Conservation (phyloP, 2,888 invertebrate genomes). For the Mesochorus sp. region DNA sequence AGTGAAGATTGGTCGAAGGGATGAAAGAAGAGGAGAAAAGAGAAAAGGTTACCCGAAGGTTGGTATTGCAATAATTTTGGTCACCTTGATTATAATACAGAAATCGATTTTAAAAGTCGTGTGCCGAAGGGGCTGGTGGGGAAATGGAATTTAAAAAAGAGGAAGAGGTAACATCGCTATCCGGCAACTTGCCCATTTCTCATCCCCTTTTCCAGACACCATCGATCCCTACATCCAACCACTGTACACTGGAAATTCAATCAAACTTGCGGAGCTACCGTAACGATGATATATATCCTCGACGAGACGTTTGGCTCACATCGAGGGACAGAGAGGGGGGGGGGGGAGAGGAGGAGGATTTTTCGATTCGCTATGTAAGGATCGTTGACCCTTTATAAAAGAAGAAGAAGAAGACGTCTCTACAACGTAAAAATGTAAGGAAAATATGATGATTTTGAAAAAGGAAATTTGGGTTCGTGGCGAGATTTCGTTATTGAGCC, state of each 20-base stretch:
- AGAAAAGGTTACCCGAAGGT: conserved; percentile 6
- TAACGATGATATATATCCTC: conserved; percentile 41
- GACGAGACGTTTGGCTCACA: conserved; percentile 1
- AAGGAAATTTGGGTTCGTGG: too few species aligned
- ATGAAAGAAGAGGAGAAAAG: neutral
- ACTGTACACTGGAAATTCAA: conserved; percentile 67
- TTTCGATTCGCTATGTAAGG: too few species aligned
- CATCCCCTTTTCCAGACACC: conserved; percentile 1
- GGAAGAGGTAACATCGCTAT: conserved; percentile 42
- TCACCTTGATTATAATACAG: conserved; percentile 18
- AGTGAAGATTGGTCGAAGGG: neutral
- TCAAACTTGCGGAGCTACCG: conserved; percentile 75
- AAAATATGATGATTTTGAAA: too few species aligned
- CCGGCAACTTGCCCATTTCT: conserved; percentile 71
- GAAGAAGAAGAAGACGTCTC: too few species aligned
- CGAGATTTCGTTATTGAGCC: too few species aligned
- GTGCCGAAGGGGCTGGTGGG: neutral
- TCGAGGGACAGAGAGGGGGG: neutral
- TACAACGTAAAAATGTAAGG: neutral
- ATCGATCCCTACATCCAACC: conserved; percentile 31
- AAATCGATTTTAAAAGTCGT: neutral
- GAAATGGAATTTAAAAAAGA: neutral
- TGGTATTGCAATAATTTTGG: conserved; percentile 49
- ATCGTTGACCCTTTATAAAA: too few species aligned
- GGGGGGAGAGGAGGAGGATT: neutral